Percentiles rank a stretch among this genome's conserved stretches.
These are phyloP conservation scores for Pedetes capensis DNA, from an alignment of 2,113 vertebrate genomes.

Conservation along the genomic window DNA sequence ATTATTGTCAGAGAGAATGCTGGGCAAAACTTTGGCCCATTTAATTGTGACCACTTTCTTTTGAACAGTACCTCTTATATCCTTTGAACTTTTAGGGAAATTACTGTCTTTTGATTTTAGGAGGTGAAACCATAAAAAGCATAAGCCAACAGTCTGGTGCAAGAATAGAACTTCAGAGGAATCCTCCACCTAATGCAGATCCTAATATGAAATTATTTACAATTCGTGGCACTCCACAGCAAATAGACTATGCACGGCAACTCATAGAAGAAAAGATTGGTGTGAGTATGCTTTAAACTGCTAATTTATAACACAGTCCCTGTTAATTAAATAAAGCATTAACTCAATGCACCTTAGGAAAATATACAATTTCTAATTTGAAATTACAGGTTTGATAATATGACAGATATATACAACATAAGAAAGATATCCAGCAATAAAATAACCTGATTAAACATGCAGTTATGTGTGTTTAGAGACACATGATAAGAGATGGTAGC, in stretches of 20 bases:
- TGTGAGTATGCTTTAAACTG: slow-evolving; percentile 83
- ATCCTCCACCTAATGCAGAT: slow-evolving; percentile 96
- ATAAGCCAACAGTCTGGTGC: slow-evolving; percentile 99
- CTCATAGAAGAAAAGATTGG: slow-evolving; percentile 99
- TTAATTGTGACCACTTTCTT: not conserved
- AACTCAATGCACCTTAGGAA: not conserved
- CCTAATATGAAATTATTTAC: slow-evolving; percentile 98
- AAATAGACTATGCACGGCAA: slow-evolving; percentile 97
- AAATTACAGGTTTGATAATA: not conserved
- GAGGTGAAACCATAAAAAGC: slow-evolving; percentile 98
- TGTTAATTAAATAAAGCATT: not conserved
- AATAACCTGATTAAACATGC: not conserved
- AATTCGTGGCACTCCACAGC: slow-evolving; percentile 95
- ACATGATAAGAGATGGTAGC: not conserved
- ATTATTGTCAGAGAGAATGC: not conserved
- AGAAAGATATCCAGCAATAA: not conserved
- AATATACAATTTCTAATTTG: not conserved
- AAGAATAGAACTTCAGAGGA: slow-evolving; percentile 96
- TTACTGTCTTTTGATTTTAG: slow-evolving; percentile 77
- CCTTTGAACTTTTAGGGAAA: slow-evolving; percentile 25
- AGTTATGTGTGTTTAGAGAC: not conserved
- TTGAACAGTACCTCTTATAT: not conserved
- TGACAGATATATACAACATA: not conserved
- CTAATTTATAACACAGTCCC: not conserved
- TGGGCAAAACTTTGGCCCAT: not conserved